Conservation (phyloP, 2,888 invertebrate species). For the Perizoma flavofasciatum region DNA sequence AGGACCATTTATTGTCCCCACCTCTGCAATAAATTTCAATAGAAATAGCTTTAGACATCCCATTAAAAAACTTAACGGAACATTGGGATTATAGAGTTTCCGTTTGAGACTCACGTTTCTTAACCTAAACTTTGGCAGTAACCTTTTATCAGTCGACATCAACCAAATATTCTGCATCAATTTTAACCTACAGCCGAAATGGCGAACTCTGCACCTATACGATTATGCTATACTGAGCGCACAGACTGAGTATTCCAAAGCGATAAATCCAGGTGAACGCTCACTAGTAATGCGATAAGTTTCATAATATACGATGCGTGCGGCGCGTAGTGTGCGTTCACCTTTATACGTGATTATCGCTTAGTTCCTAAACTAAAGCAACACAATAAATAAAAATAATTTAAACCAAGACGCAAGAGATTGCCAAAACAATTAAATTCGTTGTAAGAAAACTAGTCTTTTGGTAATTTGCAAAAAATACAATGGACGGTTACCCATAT, state of each 20-base stretch:
- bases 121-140: slow-evolving; percentile 21
- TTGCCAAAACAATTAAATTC: slow-evolving; percentile 16
- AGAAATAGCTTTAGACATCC: neutral
- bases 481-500: slow-evolving; percentile 13
- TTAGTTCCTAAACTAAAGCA: neutral
- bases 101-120: slow-evolving; percentile 5
- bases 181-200: neutral
- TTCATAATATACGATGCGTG: neutral
- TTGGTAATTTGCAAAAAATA: slow-evolving; percentile 8
- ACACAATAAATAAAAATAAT: slow-evolving; percentile 11
- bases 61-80: too few relatives aligned
- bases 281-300: neutral
- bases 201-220: neutral
- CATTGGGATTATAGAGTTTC: neutral
- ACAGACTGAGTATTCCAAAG: neutral
- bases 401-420: neutral
- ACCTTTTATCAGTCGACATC: slow-evolving; percentile 7
- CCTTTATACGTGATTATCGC: neutral
- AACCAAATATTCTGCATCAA: neutral
- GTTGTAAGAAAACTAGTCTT: slow-evolving; percentile 12
- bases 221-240: slow-evolving; percentile 12
- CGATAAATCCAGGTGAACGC: neutral
- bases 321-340: slow-evolving; percentile 1
- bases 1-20: neutral
- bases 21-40: neutral